Conservation (phyloP, 2,888 invertebrate species). For the Tenthredo amoena region DNA sequence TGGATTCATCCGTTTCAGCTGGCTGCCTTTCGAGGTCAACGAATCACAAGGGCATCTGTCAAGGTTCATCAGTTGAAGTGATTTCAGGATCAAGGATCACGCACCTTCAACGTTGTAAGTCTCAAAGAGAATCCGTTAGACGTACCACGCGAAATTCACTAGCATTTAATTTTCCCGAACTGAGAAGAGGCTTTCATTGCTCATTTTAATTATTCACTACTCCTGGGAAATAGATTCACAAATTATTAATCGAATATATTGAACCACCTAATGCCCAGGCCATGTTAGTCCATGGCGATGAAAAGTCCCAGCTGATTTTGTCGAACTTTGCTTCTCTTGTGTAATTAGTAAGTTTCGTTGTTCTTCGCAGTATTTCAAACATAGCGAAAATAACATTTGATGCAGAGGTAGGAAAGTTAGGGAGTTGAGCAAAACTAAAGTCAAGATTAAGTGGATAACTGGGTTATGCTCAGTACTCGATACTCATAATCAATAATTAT, state of each 20-base stretch:
- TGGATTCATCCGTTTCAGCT: neutral
- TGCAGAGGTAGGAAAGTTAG: neutral
- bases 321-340: neutral
- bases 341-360: neutral
- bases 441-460: neutral
- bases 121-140: neutral
- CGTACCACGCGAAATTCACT: neutral
- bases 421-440: neutral
- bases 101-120: neutral
- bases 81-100: neutral
- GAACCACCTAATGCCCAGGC: neutral
- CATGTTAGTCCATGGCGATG: neutral
- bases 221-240: neutral
- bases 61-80: neutral
- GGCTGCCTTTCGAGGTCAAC: neutral
- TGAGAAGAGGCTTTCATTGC: neutral
- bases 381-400: neutral
- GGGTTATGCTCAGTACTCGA: neutral
- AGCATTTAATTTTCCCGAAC: neutral
- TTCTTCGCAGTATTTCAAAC: neutral
- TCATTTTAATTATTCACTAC: neutral
- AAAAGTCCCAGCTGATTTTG: neutral
- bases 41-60: neutral
- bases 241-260: neutral
- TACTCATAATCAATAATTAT: conserved; percentile 14